Base-by-base conservation (phyloP, 2,113 vertebrate genomes). In the Dinomys branickii region DNA sequence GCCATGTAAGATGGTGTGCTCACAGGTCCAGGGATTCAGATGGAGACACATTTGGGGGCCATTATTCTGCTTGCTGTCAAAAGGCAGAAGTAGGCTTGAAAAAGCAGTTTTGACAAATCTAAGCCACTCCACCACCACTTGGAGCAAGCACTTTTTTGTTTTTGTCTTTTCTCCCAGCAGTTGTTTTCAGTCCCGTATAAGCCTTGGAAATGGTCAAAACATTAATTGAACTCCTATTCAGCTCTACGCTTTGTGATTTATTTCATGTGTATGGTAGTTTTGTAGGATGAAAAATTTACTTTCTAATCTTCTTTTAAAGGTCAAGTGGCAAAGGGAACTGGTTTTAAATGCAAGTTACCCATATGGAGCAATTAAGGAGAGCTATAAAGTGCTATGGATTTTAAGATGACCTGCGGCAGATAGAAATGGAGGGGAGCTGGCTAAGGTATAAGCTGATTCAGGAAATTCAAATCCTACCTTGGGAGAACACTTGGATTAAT, bases 251-350 rank as follows among this genome's bases (percentile, higher is more conserved):
- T 93, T 50, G 11, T 33, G 95, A 97, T 97, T 97, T 92, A 95
- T 90, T 96, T 91, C 58, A 17, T 59, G 86, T 26, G 1, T 95
- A 12, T 41, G 81, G 9, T 97, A 95, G 95, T 96, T 58, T 73
- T 86, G 88, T 11, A 82, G 95, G 83, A 24, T 90, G 80, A 97
- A 97, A 98, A 95, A 90, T 98, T 94, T 97, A 88, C 93, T 85
- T 85, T 14, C 28, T 19, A 30, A 38, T 93, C 83, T 94, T 95
- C 83, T 97, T 92, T 94, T 80, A 91, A 96, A 96, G 95, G 89
- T 97, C 97, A 96, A 69, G 33, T 89, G 97, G 92, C 47, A 92
- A 90, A 91, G 41, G 95, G 52, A 95, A 95, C 94, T 88, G 19
- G 52, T 82, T 96, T 96, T 94, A 97, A 97, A 95, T 90, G 78